Evolutionary conservation across 2,888 invertebrate species (phyloP), one percentile per base, ranked within the genome.

Genomic region (Sphecodes monilicornis): DNA sequence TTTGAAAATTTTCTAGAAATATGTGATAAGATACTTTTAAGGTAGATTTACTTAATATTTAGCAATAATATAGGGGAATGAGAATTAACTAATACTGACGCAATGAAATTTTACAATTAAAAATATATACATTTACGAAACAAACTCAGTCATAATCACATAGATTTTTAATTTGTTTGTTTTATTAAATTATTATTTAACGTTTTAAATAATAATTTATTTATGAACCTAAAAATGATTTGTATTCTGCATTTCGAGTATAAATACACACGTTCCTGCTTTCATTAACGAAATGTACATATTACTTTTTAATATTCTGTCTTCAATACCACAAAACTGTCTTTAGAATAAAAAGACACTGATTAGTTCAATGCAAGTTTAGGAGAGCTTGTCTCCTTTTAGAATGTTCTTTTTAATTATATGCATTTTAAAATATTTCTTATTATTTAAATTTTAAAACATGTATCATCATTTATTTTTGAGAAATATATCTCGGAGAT

Each of bases 361-460:
- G 22, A 50, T 60, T 64, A 36, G 32, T 54, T 73, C 41, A 46
- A 64, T 54, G 29, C 39, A 73, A 60, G 29, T 64, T 57, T 22
- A 73, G 26, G 29, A 69, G 8, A 29, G 54, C 32, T 50, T 36
- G 54, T 3, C 26, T 71, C 26, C 0, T 41, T 60, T 57, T 39
- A 54, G 70, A 81, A 66, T 50, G 4, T 80, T 16, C n/a, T 11
- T 41, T 69, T 73, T n/a, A 76, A 32, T 43, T 43, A 22, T 57
- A 78, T 11, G 36, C 66, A 39, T 10, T 39, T 39, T 43, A 36
- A 29, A 43, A 68, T 57, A 73, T 50, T 39, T 69, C 18, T 75
- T 81, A 81, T 43, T 13, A 16, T 43, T 50, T 50, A 72, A 82
- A 41, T 11, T 43, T 60, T 50, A 72, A 82, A 41, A 46, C 57